phyloP scores from a whole-genome alignment of 2,113 vertebrate genomes.

The Neodontobutis hainanensis region DNA sequence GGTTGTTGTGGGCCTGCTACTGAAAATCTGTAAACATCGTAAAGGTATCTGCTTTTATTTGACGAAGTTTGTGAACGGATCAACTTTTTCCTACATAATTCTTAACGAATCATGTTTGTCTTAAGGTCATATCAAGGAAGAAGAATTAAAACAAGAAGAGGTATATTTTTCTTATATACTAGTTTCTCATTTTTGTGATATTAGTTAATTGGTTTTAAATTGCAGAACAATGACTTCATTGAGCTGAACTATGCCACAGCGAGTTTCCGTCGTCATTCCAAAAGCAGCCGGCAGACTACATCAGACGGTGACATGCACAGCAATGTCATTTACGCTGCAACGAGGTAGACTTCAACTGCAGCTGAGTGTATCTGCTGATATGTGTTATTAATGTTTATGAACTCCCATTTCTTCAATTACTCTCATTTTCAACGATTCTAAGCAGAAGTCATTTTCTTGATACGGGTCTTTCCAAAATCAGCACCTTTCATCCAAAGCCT shows the following conservation, averaged over 20 bases:
- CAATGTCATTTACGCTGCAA: neutral
- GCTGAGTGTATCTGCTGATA: neutral
- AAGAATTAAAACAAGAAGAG: neutral
- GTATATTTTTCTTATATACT: neutral
- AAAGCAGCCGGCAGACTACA: neutral
- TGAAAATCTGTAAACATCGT: neutral
- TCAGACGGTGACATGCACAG: neutral
- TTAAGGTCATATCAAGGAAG: neutral
- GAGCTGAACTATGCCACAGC: slow-evolving; percentile 6
- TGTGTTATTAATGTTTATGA: too few relatives aligned
- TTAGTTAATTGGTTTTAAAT: neutral
- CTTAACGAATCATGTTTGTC: neutral
- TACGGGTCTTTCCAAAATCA: too few relatives aligned
- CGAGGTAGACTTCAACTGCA: neutral
- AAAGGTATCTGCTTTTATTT: neutral
- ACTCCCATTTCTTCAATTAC: too few relatives aligned
- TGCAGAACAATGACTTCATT: neutral
- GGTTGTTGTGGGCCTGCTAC: neutral
- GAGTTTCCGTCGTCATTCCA: neutral
- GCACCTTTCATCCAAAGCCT: too few relatives aligned
- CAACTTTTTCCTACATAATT: too few relatives aligned
- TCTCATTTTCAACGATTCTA: too few relatives aligned
- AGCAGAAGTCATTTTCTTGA: too few relatives aligned
- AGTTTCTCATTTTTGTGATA: too few relatives aligned
- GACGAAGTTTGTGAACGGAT: too few relatives aligned